phyloP scores from a whole-genome alignment of 2,888 invertebrate species.

The Limnephilus auricula region DNA sequence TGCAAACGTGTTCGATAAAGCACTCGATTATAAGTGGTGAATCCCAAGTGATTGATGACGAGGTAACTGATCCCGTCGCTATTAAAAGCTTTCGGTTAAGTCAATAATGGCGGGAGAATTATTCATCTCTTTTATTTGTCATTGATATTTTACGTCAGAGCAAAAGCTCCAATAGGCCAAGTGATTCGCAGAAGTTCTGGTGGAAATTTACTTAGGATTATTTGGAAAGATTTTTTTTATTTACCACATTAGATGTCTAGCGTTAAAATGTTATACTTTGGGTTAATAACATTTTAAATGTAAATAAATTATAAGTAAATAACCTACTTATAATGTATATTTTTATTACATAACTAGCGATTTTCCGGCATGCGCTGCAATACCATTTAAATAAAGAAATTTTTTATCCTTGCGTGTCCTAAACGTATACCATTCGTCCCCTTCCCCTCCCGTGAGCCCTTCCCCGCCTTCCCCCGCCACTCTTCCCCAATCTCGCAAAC shows the following conservation, averaged over 20 bases:
- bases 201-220: neutral
- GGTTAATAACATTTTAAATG: neutral
- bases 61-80: slow-evolving; percentile 25
- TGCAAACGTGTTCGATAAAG: slow-evolving; percentile 23
- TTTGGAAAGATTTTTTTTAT: neutral
- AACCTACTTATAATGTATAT: too few species aligned
- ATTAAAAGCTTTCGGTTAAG: slow-evolving; percentile 31
- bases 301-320: too few species aligned
- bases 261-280: neutral
- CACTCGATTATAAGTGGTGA: slow-evolving; percentile 43
- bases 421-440: too few species aligned
- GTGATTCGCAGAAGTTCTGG: neutral
- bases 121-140: slow-evolving; percentile 32
- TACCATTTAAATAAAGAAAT: too few species aligned
- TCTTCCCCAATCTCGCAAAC: too few species aligned
- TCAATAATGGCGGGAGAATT: slow-evolving; percentile 26
- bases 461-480: too few species aligned
- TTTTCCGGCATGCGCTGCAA: too few species aligned
- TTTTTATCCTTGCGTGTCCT: too few species aligned
- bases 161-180: neutral
- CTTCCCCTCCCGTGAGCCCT: too few species aligned
- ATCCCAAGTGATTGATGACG: slow-evolving; percentile 34
- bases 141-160: neutral
- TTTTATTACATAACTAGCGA: too few species aligned
- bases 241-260: neutral